Evolutionary conservation across 1,140 invertebrate species (phyloP).

Genomic region (Adelges cooleyi): DNA sequence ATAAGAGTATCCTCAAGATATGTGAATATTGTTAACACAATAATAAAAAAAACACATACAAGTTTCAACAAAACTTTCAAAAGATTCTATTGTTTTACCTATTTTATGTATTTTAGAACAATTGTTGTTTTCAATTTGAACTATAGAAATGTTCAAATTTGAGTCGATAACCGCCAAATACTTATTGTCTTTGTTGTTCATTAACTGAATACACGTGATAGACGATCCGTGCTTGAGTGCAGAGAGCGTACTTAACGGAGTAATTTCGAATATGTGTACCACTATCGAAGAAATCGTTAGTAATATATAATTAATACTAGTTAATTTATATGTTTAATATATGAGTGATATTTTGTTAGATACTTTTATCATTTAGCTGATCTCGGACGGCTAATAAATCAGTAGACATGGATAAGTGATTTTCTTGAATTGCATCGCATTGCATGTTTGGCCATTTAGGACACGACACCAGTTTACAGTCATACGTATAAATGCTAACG

Average conservation of each 20-base stretch:
- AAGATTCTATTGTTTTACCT: too few relatives aligned
- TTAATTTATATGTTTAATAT: too few relatives aligned
- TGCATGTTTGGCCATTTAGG: conserved; percentile 65
- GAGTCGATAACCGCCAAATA: conserved; percentile 19
- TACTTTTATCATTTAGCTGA: conserved; percentile 67
- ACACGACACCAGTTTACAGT: conserved; percentile 64
- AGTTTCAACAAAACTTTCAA: too few relatives aligned
- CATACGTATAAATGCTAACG: conserved; percentile 75
- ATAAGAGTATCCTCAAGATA: too few relatives aligned
- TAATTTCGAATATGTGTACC: neutral
- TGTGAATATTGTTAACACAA: too few relatives aligned
- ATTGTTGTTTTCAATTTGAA: neutral
- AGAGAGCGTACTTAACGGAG: neutral
- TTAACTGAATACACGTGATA: neutral
- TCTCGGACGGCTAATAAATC: conserved; percentile 76
- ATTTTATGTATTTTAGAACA: neutral
- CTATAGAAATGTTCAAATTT: conserved; percentile 5
- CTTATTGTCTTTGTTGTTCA: conserved; percentile 8
- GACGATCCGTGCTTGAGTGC: neutral
- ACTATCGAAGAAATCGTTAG: neutral
- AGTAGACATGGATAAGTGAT: conserved; percentile 60
- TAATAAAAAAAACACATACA: too few relatives aligned
- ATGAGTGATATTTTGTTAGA: neutral
- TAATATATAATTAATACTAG: too few relatives aligned
- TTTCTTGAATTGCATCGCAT: conserved; percentile 50